Percentiles rank a stretch among this genome's conserved stretches.
Evolutionary conservation across 2,888 invertebrate species (phyloP).

Genomic region (Microchrysa polita): DNA sequence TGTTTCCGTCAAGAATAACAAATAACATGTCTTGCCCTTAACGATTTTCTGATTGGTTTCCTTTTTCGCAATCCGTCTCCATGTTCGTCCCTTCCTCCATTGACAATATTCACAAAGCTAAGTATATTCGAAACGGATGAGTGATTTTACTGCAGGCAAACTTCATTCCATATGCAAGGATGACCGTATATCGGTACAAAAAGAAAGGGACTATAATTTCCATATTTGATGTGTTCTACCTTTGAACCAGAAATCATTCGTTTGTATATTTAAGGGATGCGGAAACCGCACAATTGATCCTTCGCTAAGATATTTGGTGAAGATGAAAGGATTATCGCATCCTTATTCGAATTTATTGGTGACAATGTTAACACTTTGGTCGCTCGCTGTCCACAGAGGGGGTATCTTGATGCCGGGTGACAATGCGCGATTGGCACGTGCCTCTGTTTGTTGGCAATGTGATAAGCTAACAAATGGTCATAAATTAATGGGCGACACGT

Average conservation of each 20-base stretch:
- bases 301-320: neutral
- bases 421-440: slow-evolving; percentile 45
- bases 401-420: slow-evolving; percentile 30
- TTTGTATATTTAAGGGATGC: neutral
- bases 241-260: neutral
- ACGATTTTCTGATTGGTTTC: slow-evolving; percentile 47
- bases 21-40: slow-evolving; percentile 36
- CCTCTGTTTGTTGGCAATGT: slow-evolving; percentile 28
- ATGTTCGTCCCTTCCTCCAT: slow-evolving; percentile 6
- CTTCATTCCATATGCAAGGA: slow-evolving; percentile 26
- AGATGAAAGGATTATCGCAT: slow-evolving; percentile 35
- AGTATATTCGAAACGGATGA: slow-evolving; percentile 19
- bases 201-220: slow-evolving; percentile 13
- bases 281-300: neutral
- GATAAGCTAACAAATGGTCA: slow-evolving; percentile 44
- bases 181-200: slow-evolving; percentile 25
- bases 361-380: slow-evolving; percentile 24
- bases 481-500: slow-evolving; percentile 49
- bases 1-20: slow-evolving; percentile 45
- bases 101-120: slow-evolving; percentile 1
- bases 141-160: neutral
- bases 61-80: slow-evolving; percentile 34
- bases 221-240: slow-evolving; percentile 8
- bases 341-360: slow-evolving; percentile 47
- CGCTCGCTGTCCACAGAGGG: neutral